phyloP scores from a whole-genome alignment of 2,888 invertebrate genomes.

The Caenorhabditis becei region DNA sequence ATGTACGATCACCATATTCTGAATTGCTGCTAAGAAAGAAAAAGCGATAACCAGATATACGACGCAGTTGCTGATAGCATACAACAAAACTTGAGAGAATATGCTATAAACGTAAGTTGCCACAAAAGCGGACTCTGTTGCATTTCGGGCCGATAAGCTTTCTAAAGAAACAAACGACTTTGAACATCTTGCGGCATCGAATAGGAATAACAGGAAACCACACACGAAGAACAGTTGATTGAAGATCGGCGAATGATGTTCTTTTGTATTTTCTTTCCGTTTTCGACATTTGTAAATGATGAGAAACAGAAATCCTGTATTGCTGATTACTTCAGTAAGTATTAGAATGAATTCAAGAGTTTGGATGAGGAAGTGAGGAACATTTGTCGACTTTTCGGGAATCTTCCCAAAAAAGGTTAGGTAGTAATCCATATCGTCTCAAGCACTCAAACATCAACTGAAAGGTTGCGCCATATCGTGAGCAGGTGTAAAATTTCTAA shows the following conservation, averaged over 20 bases:
- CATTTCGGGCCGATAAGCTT: neutral
- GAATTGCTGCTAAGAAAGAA: conserved; percentile 1
- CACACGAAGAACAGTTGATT: conserved; percentile 1
- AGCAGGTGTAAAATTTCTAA: neutral
- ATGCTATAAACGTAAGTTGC: neutral
- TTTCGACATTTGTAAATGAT: conserved; percentile 14
- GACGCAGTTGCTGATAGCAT: neutral
- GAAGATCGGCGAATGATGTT: conserved; percentile 3
- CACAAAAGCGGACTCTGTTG: too few relatives aligned
- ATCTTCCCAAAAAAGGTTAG: neutral
- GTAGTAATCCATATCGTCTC: neutral
- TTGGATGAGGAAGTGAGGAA: neutral
- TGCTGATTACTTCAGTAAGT: neutral
- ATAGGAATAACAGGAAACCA: neutral
- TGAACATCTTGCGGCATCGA: neutral
- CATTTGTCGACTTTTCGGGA: neutral
- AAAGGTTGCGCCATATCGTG: neutral
- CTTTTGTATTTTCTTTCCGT: conserved; percentile 3
- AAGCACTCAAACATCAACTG: neutral
- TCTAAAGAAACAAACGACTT: neutral
- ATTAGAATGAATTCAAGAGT: neutral
- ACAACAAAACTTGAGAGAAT: neutral
- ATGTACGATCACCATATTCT: neutral
- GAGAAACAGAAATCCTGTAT: neutral
- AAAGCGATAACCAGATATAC: neutral